Percentiles rank a stretch among this genome's conserved stretches.
Conservation (phyloP, 23 tunicate genomes). For the Trididemnum nubilum region DNA sequence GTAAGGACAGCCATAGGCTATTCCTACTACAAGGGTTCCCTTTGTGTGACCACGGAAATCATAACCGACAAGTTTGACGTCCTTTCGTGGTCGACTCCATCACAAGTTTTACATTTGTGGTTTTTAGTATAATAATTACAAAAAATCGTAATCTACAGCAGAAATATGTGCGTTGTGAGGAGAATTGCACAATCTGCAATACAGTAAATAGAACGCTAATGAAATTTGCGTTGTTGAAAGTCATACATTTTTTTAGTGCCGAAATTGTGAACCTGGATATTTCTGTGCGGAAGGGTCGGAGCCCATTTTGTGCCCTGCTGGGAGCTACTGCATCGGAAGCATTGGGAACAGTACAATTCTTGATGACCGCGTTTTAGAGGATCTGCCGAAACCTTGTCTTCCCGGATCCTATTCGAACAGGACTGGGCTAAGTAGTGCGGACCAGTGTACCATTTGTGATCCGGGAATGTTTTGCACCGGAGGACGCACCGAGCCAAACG, state of each 20-base stretch:
- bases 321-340: constrained; percentile 73
- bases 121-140: too few relatives aligned
- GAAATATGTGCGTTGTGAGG: too few relatives aligned
- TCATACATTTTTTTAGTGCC: neutral
- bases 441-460: constrained; percentile 68
- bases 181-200: too few relatives aligned
- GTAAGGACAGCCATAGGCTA: too few relatives aligned
- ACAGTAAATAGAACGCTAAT: too few relatives aligned
- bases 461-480: constrained; percentile 71
- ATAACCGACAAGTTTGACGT: too few relatives aligned
- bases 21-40: too few relatives aligned
- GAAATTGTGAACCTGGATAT: constrained; percentile 48
- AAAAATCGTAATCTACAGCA: too few relatives aligned
- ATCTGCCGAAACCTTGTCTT: constrained; percentile 46
- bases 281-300: constrained; percentile 48
- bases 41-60: too few relatives aligned
- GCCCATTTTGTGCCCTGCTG: constrained; percentile 62
- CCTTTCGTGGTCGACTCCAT: too few relatives aligned
- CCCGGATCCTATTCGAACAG: constrained; percentile 79
- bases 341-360: too few relatives aligned
- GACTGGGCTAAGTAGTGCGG: constrained; percentile 50
- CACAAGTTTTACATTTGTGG: too few relatives aligned
- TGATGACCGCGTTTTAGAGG: constrained; percentile 34
- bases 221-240: neutral
- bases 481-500: constrained; percentile 48